Evolutionary conservation across 2,113 vertebrate genomes (phyloP).

Genomic region (Pelecanoides urinatrix): DNA sequence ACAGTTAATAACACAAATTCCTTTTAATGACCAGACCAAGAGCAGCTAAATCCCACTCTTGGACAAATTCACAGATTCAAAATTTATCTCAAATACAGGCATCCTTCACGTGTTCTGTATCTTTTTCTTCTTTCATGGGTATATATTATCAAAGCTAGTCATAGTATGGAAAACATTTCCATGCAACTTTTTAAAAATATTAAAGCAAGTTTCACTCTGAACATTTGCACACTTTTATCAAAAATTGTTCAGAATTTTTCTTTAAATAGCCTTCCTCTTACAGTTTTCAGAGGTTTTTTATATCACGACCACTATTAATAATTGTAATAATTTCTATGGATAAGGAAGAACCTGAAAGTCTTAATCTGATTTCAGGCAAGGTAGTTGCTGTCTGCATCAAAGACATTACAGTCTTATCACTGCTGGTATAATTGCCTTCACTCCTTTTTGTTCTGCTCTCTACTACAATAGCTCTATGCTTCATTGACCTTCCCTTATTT

Average conservation of each 20-base stretch:
- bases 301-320: background rate
- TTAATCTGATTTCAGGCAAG: background rate
- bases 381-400: background rate
- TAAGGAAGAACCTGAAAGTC: background rate
- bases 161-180: background rate
- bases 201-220: background rate
- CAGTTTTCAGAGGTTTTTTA: background rate
- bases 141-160: background rate
- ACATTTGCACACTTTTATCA: too few relatives aligned
- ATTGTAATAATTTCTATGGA: background rate
- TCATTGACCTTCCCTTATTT: slow-evolving; percentile 51
- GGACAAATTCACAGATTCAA: background rate
- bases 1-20: background rate
- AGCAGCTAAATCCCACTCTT: background rate
- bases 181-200: background rate
- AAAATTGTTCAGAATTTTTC: background rate
- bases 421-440: slow-evolving; percentile 14
- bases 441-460: slow-evolving; percentile 3
- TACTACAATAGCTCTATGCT: slow-evolving; percentile 1
- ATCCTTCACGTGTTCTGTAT: background rate
- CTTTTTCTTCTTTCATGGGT: background rate
- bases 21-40: background rate
- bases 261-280: background rate
- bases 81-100: background rate
- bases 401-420: background rate